Base-by-base conservation (phyloP, 2,888 invertebrate genomes). In the Phasia obesa region DNA sequence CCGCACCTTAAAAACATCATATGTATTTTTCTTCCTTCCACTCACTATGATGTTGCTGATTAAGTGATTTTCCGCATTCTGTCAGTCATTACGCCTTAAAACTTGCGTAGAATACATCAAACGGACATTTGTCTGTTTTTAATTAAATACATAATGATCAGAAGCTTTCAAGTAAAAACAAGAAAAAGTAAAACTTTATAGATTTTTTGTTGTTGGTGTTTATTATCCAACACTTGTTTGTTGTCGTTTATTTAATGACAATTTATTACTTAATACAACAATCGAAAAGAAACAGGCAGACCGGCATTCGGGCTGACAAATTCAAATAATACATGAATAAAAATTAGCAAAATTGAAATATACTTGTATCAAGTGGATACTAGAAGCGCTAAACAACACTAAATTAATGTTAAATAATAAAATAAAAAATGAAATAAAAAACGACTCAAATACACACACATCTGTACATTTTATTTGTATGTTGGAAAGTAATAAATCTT, bases 401-500 rank as follows among this genome's bases (percentile, higher is more conserved):
- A 64, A 78, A 71, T 70, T 78, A 78, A 78, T 64, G 78, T 49
- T 71, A 55, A 27, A 57, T 62, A 62, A 38, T 60, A 74, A 17
- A 49, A 31, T 0, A 59, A 13, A 35, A 31, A 31, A 27, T 6
- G 27, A 27, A 21, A 47, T 25, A 53, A 21, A 23, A 49, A 23
- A 44, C 25, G 31, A 13, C 21, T 27, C 47, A 35, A 11, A 35
- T 11, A 44, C n/a, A 60, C 23, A 25, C 6, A 57, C n/a, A 70
- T 1, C 69, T 35, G 35, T 35, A 35, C 35, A 69, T 27, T 64
- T 70, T 21, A 57, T 44, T 31, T 38, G 42, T 49, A 53, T 69
- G 57, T 62, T 73, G 57, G 76, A 71, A 51, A 80, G 71, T 57
- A 73, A 82, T 82, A 82, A 82, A 82, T 82, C 82, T 82, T 78